Evolutionary conservation across 2,113 vertebrate genomes (phyloP).

Genomic region (Brachypteracias leptosomus): DNA sequence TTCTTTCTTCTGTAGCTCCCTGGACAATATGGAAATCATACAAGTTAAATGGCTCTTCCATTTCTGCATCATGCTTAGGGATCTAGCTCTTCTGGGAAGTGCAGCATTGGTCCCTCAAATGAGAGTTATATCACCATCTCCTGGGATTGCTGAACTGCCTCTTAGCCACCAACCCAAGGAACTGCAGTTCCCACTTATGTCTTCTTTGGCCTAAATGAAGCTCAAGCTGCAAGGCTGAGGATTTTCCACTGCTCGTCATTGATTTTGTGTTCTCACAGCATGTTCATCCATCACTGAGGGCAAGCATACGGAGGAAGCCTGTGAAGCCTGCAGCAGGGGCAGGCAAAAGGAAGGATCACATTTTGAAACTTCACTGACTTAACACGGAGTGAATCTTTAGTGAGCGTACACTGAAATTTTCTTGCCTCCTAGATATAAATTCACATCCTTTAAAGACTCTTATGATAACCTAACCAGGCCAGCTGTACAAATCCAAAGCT

Average conservation of each 20-base stretch:
- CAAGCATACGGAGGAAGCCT: not conserved
- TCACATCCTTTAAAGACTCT: not conserved
- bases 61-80: not conserved
- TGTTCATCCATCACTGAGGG: not conserved
- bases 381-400: not conserved
- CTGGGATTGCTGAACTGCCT: not conserved
- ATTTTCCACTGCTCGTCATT: not conserved
- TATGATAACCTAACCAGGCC: not conserved
- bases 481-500: not conserved
- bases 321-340: fast-evolving
- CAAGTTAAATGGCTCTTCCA: not conserved
- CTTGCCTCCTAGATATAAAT: not conserved
- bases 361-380: not conserved
- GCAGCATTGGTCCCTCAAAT: not conserved
- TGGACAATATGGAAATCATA: not conserved
- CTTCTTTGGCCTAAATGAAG: not conserved
- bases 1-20: not conserved
- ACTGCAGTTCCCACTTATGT: fast-evolving
- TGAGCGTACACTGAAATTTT: not conserved
- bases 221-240: not conserved
- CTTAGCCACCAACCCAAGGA: not conserved
- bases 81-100: not conserved
- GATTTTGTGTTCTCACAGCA: not conserved
- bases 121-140: not conserved
- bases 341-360: not conserved